Evolutionary conservation across 2,888 invertebrate species (phyloP).

Genomic region (Coleophora deauratella): DNA sequence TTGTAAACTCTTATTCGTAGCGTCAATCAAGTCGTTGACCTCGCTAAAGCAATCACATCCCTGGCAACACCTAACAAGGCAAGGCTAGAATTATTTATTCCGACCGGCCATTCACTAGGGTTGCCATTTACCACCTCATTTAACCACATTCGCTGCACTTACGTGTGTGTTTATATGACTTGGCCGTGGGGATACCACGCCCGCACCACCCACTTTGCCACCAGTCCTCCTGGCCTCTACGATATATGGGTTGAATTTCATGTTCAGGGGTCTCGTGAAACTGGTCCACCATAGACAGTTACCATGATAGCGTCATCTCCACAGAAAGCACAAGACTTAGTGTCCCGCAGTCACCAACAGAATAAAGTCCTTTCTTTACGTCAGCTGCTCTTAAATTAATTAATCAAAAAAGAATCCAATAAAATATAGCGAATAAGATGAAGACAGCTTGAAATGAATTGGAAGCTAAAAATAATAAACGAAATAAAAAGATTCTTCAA

Average conservation of each 20-base stretch:
- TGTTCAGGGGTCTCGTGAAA: conserved; percentile 24
- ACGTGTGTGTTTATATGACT: conserved; percentile 54
- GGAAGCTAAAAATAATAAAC: conserved; percentile 21
- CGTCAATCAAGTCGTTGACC: conserved; percentile 29
- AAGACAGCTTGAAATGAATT: conserved; percentile 22
- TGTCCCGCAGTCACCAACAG: conserved; percentile 35
- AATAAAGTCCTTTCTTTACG: conserved; percentile 34
- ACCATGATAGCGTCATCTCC: conserved; percentile 52
- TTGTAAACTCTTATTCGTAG: conserved; percentile 21
- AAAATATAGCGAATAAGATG: neutral
- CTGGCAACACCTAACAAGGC: conserved; percentile 18
- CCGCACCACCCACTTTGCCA: conserved; percentile 36
- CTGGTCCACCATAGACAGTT: conserved; percentile 49
- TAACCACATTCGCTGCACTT: conserved; percentile 47
- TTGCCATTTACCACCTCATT: conserved; percentile 62
- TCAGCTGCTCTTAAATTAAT: neutral
- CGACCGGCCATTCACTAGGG: conserved; percentile 48
- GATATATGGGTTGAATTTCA: conserved; percentile 12
- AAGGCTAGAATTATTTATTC: conserved; percentile 23
- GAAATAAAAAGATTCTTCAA: conserved; percentile 26
- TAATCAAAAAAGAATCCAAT: neutral
- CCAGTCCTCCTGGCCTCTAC: conserved; percentile 33
- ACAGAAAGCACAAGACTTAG: conserved; percentile 43
- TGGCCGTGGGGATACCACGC: conserved; percentile 58
- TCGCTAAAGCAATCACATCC: conserved; percentile 9